Percentiles rank a stretch among this genome's conserved stretches.
Conservation (phyloP, 2,113 vertebrate species). For the Cochlearius cochlearius region DNA sequence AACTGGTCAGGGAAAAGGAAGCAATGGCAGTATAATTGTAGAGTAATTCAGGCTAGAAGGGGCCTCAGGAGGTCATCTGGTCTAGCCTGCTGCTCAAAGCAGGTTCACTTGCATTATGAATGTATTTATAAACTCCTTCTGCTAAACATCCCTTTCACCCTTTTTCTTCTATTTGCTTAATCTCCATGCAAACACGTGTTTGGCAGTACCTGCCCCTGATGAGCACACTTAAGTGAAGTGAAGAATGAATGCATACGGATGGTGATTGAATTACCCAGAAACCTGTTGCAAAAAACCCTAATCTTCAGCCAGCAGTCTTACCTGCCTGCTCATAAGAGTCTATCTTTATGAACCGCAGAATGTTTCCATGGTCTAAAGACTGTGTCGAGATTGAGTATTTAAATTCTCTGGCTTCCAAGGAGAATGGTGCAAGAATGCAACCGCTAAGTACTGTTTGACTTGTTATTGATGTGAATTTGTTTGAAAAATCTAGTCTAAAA, state of each 20-base stretch:
- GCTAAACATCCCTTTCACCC: neutral
- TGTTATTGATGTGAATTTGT: neutral
- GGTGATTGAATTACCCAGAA: neutral
- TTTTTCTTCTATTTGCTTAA: neutral
- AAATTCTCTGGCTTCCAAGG: neutral
- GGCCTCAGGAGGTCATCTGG: neutral
- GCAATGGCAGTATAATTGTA: neutral
- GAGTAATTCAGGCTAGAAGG: neutral
- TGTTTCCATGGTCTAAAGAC: neutral
- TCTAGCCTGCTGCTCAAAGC: neutral
- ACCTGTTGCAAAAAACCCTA: neutral
- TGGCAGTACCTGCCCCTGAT: neutral
- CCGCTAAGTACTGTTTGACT: neutral
- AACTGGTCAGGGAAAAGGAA: neutral
- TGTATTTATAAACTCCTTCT: neutral
- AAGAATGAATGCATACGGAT: neutral
- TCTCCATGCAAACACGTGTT: neutral
- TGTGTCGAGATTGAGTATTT: neutral
- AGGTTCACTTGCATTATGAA: neutral
- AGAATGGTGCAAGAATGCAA: neutral
- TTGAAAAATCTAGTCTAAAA: neutral
- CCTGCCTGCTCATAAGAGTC: neutral
- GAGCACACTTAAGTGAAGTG: neutral
- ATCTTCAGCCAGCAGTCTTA: neutral
- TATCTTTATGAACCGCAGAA: accelerated